Conservation (phyloP, 1,140 invertebrate genomes). For the Trichogramma pretiosum region DNA sequence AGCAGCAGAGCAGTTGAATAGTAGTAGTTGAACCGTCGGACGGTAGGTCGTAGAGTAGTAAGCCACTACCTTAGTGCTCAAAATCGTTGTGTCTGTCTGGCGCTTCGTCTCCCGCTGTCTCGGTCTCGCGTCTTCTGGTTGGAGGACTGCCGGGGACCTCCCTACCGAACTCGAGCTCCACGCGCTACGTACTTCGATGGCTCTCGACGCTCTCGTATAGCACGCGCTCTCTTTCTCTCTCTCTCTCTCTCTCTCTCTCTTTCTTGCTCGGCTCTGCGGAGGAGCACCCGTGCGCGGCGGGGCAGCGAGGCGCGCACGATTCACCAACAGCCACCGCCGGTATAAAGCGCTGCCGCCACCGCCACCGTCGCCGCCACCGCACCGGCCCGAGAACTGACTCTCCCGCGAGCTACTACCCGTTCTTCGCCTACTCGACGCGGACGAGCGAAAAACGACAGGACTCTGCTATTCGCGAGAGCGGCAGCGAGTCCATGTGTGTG, state of each 20-base stretch:
- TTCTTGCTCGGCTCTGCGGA: not conserved
- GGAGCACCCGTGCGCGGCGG: not conserved
- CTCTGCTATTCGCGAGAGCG: too few relatives aligned
- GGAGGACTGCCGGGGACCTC: slow-evolving; percentile 42
- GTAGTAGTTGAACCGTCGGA: slow-evolving; percentile 26
- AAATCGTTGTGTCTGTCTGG: not conserved
- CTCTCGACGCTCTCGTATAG: too few relatives aligned
- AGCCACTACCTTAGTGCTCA: not conserved
- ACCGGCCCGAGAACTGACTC: not conserved
- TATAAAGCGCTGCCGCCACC: slow-evolving; percentile 6
- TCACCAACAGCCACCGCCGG: slow-evolving; percentile 12
- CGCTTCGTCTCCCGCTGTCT: not conserved
- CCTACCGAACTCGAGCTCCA: slow-evolving; percentile 40
- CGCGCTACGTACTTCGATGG: too few relatives aligned
- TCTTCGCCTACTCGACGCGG: not conserved
- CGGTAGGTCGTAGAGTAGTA: slow-evolving; percentile 34
- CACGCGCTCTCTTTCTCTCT: slow-evolving; percentile 2
- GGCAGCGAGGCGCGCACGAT: slow-evolving; percentile 2
- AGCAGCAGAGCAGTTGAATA: slow-evolving; percentile 30
- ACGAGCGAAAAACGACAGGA: too few relatives aligned
- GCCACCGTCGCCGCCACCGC: not conserved
- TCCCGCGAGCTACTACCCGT: not conserved
- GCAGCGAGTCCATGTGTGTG: too few relatives aligned
- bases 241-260: slow-evolving; percentile 1
- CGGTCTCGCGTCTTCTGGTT: slow-evolving; percentile 36